phyloP scores from a whole-genome alignment of 30 jellyfish, hydroid and myxozoan genomes.

The Hydractinia symbiolongicarpus region DNA sequence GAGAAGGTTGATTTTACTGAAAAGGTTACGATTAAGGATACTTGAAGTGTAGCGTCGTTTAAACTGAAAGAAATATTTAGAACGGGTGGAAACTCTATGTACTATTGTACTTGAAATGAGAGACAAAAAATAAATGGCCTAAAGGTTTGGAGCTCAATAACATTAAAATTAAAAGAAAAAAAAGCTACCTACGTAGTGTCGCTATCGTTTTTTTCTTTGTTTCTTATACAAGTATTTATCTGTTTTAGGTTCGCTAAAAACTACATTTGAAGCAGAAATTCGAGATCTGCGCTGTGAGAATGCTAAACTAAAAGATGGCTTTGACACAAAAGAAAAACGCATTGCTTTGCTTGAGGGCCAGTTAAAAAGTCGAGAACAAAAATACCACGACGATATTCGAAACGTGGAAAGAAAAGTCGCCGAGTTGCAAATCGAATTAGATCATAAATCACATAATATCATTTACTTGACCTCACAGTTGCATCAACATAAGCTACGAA shows the following conservation, averaged over 20 bases:
- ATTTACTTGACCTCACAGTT: constrained; percentile 71
- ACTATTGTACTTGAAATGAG: too few species aligned
- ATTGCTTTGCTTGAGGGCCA: constrained; percentile 79
- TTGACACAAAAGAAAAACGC: constrained; percentile 70
- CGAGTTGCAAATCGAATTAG: constrained; percentile 68
- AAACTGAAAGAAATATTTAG: too few species aligned
- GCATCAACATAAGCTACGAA: constrained; percentile 33
- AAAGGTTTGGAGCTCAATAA: too few species aligned
- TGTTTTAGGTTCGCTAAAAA: neutral
- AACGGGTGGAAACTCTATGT: too few species aligned
- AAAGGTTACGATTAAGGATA: too few species aligned
- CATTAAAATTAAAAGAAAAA: too few species aligned
- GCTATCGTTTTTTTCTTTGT: too few species aligned
- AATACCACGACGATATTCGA: constrained; percentile 49
- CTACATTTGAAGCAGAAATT: neutral
- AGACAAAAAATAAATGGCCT: too few species aligned
- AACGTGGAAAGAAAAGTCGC: constrained; percentile 44
- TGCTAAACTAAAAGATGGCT: constrained; percentile 13
- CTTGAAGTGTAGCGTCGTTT: too few species aligned
- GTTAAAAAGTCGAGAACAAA: constrained; percentile 71
- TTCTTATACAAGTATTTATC: too few species aligned
- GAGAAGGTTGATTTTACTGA: too few species aligned
- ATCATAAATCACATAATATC: constrained; percentile 62
- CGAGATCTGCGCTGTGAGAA: constrained; percentile 21
- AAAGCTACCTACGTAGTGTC: too few species aligned